Percentiles rank a stretch among this genome's conserved stretches.
phyloP scores from a whole-genome alignment of 2,888 invertebrate genomes.

The Lasioglossum leucozonium region DNA sequence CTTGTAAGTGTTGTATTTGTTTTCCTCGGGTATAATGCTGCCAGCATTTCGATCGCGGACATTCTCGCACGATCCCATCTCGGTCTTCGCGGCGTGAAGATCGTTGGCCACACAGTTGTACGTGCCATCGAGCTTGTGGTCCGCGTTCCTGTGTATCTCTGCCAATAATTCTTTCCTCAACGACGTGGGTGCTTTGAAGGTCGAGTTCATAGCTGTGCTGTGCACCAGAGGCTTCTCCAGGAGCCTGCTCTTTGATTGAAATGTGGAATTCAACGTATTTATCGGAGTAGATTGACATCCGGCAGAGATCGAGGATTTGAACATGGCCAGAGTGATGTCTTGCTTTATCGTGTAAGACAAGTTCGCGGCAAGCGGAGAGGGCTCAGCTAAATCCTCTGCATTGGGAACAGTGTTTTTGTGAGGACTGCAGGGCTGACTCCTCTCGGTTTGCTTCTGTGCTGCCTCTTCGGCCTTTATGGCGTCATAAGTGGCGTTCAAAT shows the following conservation, averaged over 20 bases:
- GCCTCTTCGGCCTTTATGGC: not conserved
- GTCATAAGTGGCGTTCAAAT: conserved; percentile 36
- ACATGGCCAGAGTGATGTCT: conserved; percentile 51
- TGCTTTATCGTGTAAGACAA: conserved; percentile 8
- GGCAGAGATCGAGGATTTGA: conserved; percentile 45
- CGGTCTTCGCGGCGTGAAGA: conserved; percentile 32
- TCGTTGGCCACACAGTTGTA: conserved; percentile 60
- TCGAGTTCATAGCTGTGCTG: conserved; percentile 37
- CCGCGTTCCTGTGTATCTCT: conserved; percentile 71
- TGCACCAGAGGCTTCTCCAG: conserved; percentile 45
- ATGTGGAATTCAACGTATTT: conserved; percentile 31
- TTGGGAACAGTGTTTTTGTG: conserved; percentile 5
- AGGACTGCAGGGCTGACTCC: not conserved
- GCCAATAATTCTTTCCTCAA: conserved; percentile 75
- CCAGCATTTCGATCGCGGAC: conserved; percentile 43
- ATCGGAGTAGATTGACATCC: conserved; percentile 56
- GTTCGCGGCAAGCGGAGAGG: not conserved
- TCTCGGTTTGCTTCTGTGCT: conserved; percentile 3
- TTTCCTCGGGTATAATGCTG: conserved; percentile 59
- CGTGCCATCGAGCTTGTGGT: conserved; percentile 68
- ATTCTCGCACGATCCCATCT: conserved; percentile 44
- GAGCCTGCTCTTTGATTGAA: conserved; percentile 28
- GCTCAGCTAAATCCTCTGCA: not conserved
- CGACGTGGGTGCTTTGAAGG: conserved; percentile 63
- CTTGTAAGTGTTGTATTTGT: conserved; percentile 77